These are phyloP conservation scores for Psittacus erithacus DNA, from an alignment of 2,113 vertebrate species.

Conservation along the genomic window DNA sequence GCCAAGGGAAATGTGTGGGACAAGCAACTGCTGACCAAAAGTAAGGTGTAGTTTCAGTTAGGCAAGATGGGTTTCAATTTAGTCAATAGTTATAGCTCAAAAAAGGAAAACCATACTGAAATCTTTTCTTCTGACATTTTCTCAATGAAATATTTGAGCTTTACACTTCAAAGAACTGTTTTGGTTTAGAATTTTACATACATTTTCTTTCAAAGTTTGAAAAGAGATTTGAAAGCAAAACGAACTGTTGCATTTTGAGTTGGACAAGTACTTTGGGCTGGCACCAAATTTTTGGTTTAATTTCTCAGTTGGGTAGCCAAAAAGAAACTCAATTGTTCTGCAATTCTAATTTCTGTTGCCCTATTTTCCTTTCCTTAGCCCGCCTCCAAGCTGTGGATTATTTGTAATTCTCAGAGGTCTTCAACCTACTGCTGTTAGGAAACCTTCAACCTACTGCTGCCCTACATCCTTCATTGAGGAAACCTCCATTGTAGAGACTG, in stretches of 20 bases:
- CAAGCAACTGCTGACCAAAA: not conserved
- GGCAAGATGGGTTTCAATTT: not conserved
- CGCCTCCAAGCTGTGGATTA: not conserved
- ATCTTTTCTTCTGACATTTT: not conserved
- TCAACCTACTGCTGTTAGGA: accelerated
- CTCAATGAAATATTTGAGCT: not conserved
- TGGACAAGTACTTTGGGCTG: not conserved
- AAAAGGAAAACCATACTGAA: not conserved
- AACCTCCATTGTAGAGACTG: not conserved
- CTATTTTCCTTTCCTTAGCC: not conserved
- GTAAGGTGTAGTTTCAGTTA: not conserved
- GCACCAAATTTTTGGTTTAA: not conserved
- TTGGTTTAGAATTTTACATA: not conserved
- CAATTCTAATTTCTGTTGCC: not conserved
- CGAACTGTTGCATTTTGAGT: slow-evolving; percentile 23
- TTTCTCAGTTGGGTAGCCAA: not conserved
- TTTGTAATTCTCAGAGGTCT: not conserved
- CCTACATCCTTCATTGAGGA: not conserved
- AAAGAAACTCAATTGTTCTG: not conserved
- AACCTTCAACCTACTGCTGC: not conserved
- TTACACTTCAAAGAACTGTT: not conserved
- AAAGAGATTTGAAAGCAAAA: slow-evolving; percentile 1
- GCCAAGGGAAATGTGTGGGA: not conserved
- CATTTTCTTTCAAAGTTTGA: not conserved
- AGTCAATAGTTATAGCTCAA: not conserved